Evolutionary conservation across 2,113 vertebrate species (phyloP).

Genomic region (Tautogolabrus adspersus): DNA sequence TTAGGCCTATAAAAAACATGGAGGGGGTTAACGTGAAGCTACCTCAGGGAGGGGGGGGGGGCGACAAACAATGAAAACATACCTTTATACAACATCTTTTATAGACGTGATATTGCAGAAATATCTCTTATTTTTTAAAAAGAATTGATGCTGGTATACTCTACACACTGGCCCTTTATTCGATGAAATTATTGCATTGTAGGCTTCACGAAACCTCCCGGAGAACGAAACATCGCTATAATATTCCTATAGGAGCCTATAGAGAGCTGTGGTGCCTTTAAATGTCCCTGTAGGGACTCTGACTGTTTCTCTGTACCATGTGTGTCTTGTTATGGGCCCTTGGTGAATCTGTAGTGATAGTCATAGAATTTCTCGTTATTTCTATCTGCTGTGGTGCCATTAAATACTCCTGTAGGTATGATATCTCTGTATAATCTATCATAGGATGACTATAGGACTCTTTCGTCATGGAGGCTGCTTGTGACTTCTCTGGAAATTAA

Average conservation of each 20-base stretch:
- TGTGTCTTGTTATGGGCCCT: conserved; percentile 38
- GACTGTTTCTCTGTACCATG: conserved; percentile 20
- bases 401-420: conserved; percentile 77
- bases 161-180: conserved; percentile 96
- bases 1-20: conserved; percentile 71
- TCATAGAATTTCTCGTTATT: conserved; percentile 57
- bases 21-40: conserved; percentile 73
- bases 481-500: conserved; percentile 79
- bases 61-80: conserved; percentile 83
- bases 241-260: conserved; percentile 70
- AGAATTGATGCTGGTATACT: conserved; percentile 97
- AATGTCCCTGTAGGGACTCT: conserved; percentile 48
- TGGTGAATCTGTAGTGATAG: conserved; percentile 46
- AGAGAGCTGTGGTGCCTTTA: conserved; percentile 48
- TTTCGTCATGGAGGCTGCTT: conserved; percentile 72
- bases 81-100: conserved; percentile 88
- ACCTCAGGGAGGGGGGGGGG: conserved; percentile 64
- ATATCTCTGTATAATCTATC: conserved; percentile 69
- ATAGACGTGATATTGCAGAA: conserved; percentile 95
- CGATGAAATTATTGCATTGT: conserved; percentile 96
- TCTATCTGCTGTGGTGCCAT: conserved; percentile 67
- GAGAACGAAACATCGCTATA: conserved; percentile 75
- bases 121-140: conserved; percentile 84
- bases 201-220: conserved; percentile 78
- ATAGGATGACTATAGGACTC: conserved; percentile 76